These are phyloP conservation scores for Saguinus oedipus DNA, from an alignment of 2,797 vertebrate genomes.

Conservation along the genomic window DNA sequence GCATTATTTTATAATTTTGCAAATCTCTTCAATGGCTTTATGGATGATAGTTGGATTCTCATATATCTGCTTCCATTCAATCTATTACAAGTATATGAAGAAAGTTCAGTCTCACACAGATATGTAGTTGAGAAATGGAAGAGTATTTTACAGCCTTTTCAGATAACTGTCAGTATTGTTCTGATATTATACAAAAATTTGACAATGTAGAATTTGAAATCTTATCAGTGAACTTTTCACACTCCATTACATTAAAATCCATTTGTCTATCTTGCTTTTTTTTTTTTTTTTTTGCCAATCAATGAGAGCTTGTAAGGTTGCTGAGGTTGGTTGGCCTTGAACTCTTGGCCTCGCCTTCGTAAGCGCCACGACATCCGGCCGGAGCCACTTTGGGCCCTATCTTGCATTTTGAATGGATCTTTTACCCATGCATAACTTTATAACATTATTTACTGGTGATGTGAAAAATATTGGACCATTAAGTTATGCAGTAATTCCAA, in stretches of 20 bases:
- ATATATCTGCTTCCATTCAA: neutral
- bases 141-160: slow-evolving; percentile 1
- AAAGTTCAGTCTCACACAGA: neutral
- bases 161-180: slow-evolving; percentile 9
- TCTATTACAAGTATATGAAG: neutral
- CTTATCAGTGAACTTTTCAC: neutral
- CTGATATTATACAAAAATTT: neutral
- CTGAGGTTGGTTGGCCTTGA: too few relatives aligned
- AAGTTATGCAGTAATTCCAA: neutral
- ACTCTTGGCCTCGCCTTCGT: too few relatives aligned
- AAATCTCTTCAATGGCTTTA: neutral
- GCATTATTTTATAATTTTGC: neutral
- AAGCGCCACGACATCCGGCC: too few relatives aligned
- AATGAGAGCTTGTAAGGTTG: too few relatives aligned
- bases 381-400: too few relatives aligned
- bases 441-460: neutral
- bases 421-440: neutral
- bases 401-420: neutral
- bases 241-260: neutral
- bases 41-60: neutral
- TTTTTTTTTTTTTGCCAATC: too few relatives aligned
- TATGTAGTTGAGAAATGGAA: neutral
- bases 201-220: neutral
- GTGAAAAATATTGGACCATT: neutral
- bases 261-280: neutral